Percentiles rank a stretch among this genome's conserved stretches.
phyloP scores from a whole-genome alignment of 2,888 invertebrate genomes.

The Acrobasis consociella region DNA sequence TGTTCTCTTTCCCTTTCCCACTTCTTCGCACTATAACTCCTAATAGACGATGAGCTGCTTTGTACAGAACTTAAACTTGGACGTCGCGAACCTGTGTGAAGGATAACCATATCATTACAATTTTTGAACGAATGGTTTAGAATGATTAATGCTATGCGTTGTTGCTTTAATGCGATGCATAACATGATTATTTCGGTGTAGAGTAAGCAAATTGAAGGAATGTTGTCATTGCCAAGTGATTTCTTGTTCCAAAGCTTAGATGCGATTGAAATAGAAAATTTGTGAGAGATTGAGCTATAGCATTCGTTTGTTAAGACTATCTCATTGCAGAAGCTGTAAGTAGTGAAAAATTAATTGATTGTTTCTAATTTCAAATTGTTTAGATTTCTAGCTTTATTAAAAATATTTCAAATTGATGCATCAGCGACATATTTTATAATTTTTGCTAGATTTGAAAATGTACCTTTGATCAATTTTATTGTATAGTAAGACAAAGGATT shows the following conservation, averaged over 20 bases:
- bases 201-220: conserved; percentile 15
- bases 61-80: conserved; percentile 94
- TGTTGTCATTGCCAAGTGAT: conserved; percentile 6
- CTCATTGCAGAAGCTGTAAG: background rate
- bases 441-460: background rate
- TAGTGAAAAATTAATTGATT: background rate
- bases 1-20: conserved; percentile 92
- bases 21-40: conserved; percentile 90
- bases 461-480: background rate
- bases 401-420: background rate
- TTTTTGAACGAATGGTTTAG: background rate
- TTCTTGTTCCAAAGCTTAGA: conserved; percentile 15
- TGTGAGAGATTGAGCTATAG: background rate
- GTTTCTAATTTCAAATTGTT: too few species aligned
- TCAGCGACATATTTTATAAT: background rate
- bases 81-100: conserved; percentile 89
- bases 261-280: conserved; percentile 14
- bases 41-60: conserved; percentile 91
- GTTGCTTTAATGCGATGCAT: conserved; percentile 31
- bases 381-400: background rate
- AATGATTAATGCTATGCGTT: conserved; percentile 28
- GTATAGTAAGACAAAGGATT: background rate
- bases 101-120: conserved; percentile 29
- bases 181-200: conserved; percentile 24
- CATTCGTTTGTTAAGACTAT: background rate